Evolutionary conservation across 2,888 invertebrate species (phyloP).

Genomic region (Xanthorhoe spadicearia): DNA sequence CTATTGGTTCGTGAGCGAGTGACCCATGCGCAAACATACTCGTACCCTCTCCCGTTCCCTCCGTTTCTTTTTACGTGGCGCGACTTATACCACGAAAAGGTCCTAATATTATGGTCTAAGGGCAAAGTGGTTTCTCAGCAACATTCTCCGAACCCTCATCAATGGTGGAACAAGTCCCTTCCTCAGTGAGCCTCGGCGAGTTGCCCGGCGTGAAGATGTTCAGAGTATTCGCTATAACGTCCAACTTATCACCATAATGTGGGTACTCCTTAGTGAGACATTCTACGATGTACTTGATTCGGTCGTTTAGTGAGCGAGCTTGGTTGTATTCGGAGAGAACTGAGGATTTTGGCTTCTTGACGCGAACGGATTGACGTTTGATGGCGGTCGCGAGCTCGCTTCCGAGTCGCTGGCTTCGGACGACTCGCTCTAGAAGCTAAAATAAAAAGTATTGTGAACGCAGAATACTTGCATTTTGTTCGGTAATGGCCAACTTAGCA

Average conservation of each 20-base stretch:
- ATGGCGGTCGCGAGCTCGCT: slow-evolving; percentile 83
- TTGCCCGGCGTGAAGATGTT: slow-evolving; percentile 66
- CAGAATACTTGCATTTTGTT: background rate
- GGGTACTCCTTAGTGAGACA: slow-evolving; percentile 87
- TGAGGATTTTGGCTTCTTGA: slow-evolving; percentile 72
- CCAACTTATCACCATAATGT: slow-evolving; percentile 70
- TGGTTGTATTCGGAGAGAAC: slow-evolving; percentile 84
- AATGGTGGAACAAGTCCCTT: slow-evolving; percentile 41
- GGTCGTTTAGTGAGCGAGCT: slow-evolving; percentile 84
- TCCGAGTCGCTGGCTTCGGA: slow-evolving; percentile 89
- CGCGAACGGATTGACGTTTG: slow-evolving; percentile 68
- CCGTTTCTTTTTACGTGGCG: too few species aligned
- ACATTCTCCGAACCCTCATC: slow-evolving; percentile 50
- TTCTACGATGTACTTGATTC: slow-evolving; percentile 84
- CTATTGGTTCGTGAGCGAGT: too few species aligned
- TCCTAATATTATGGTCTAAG: slow-evolving; percentile 30
- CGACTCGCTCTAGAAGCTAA: slow-evolving; percentile 83
- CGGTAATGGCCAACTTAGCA: too few species aligned
- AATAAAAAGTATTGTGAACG: background rate
- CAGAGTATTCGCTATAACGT: slow-evolving; percentile 78
- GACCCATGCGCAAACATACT: too few species aligned
- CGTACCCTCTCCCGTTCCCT: too few species aligned
- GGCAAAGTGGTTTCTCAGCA: slow-evolving; percentile 60
- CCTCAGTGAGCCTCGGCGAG: slow-evolving; percentile 59
- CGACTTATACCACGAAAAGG: background rate